Base-by-base conservation (phyloP, 2,888 invertebrate genomes). In the Nowickia ferox region DNA sequence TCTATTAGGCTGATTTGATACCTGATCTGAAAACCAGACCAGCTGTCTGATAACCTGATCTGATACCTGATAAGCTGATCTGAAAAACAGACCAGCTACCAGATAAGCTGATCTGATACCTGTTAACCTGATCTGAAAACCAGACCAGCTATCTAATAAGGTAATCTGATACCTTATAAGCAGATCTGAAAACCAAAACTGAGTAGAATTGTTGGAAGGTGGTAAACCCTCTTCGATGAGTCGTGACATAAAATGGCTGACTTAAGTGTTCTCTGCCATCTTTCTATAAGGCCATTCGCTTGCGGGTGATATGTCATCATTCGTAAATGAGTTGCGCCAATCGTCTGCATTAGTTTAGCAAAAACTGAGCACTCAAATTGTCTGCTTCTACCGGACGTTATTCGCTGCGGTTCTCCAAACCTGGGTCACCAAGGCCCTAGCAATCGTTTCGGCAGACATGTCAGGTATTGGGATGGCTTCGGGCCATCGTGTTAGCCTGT, bases 391-490 rank as follows among this genome's bases (percentile, higher is more conserved):
- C 61, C 61, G 9, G 46, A 77, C 3, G 57, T 83, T 10, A 69
- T 82, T 10, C 11, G 38, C 3, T 30, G 19, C 6, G 69, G 61
- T 0, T 55, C 69, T 2, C 87, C 77, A 68, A 77, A 87, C 15
- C 87, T 57, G 74, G 30, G 30, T 13, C 15, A 38, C 30, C 4
- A 84, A 44, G 9, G 69, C 51, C 9, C 57, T 80, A 11, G 72
- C 68, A 0, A 74, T 44, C 6, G 74, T 77, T 30, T 84, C 80
- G 0, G 75, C 86, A 46, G 78, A 77, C 17, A 83, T 86, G 44
- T 86, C 79, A 0, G 82, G 74, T 15, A 87, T 48, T 11, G 86
- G 78, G 11, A 87, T 66, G 0, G 80, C 17, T 13, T 87, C 84
- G 0, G 66, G 66, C 66, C 66, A 66, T 38, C 66, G 66, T n/a